Evolutionary conservation across 2,113 vertebrate genomes (phyloP).

Genomic region (Pelmatolapia mariae): DNA sequence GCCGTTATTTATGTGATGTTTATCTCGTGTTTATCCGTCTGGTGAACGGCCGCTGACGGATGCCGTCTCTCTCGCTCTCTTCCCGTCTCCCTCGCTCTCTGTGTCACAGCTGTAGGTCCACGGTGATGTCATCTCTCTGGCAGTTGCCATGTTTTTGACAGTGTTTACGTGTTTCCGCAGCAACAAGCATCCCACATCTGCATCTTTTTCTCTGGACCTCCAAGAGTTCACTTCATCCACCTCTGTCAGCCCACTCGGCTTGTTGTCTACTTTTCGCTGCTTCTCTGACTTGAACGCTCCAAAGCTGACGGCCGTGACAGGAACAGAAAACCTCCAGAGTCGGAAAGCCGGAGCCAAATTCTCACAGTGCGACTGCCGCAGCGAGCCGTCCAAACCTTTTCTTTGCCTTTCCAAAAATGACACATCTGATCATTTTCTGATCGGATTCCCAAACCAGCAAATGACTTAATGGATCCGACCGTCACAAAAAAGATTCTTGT

Average conservation of each 20-base stretch:
- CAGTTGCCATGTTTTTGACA: slow-evolving; percentile 63
- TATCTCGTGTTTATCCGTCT: neutral
- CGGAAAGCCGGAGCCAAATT: neutral
- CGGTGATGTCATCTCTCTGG: slow-evolving; percentile 67
- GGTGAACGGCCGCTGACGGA: neutral
- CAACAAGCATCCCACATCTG: slow-evolving; percentile 72
- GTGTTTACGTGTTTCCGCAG: slow-evolving; percentile 59
- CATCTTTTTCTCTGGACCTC: slow-evolving; percentile 17
- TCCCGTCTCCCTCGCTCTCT: neutral
- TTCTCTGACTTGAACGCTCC: neutral
- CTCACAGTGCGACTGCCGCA: neutral
- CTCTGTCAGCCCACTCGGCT: neutral
- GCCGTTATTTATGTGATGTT: neutral
- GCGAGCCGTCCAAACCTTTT: neutral
- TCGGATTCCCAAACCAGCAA: neutral
- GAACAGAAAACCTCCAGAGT: neutral
- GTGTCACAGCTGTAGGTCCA: slow-evolving; percentile 53
- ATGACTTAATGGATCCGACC: neutral
- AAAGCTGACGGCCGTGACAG: neutral
- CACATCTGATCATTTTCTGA: neutral
- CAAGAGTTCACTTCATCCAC: neutral
- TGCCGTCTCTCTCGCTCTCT: neutral
- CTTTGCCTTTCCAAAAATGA: neutral
- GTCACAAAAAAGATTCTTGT: neutral
- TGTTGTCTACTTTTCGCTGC: neutral